A percentile compares a stretch with the other conserved stretches of the same genome.
These are phyloP conservation scores for Dioctria rufipes DNA, from an alignment of 2,888 invertebrate genomes.

Conservation along the genomic window DNA sequence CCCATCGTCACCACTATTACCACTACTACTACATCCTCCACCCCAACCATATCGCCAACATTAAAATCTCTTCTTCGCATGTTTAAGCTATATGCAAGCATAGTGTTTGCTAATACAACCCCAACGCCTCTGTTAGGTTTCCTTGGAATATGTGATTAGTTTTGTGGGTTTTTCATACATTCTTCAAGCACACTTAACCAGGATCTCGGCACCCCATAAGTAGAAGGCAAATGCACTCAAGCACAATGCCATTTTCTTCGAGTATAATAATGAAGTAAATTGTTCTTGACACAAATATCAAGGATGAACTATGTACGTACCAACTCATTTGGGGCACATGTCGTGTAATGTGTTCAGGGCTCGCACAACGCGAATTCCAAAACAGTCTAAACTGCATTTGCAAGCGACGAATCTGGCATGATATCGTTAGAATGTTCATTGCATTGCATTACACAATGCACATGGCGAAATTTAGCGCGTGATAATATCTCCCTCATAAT, in stretches of 20 bases:
- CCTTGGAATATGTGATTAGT: constrained; percentile 46
- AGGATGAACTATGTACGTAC: constrained; percentile 36
- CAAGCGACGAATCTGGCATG: not conserved
- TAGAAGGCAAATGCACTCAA: constrained; percentile 57
- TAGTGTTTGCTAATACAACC: not conserved
- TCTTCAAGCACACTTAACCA: constrained; percentile 35
- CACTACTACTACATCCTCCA: not conserved
- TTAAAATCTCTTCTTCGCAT: not conserved
- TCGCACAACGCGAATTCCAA: constrained; percentile 6
- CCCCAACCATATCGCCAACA: too few species aligned
- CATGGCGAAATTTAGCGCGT: not conserved
- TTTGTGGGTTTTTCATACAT: constrained; percentile 40
- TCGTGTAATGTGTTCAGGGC: constrained; percentile 10
- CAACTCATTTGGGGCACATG: constrained; percentile 18
- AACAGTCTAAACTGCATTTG: constrained; percentile 33
- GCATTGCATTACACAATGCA: not conserved
- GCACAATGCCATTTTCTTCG: constrained; percentile 57
- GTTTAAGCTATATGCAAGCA: not conserved
- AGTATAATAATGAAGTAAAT: constrained; percentile 59
- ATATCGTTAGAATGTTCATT: not conserved
- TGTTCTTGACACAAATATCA: constrained; percentile 59
- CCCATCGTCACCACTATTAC: not conserved
- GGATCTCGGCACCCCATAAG: constrained; percentile 42
- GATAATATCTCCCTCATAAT: constrained; percentile 13
- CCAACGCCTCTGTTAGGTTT: constrained; percentile 8